Evolutionary conservation across 2,888 invertebrate genomes (phyloP), one percentile per base, ranked within the genome.

Genomic region (Philereme vetulata): DNA sequence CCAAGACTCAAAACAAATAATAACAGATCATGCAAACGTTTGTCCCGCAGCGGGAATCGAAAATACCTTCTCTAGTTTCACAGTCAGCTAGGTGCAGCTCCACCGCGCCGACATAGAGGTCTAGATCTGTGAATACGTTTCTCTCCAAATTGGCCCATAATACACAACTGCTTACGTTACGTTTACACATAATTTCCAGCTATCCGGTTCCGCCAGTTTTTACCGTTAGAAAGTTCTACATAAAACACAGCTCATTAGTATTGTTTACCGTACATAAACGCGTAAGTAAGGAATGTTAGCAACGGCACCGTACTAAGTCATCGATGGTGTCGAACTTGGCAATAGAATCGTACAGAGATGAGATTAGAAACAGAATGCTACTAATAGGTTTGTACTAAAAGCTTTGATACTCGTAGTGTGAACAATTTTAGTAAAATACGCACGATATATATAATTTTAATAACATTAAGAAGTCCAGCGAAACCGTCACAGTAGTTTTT

Each of bases 151-250:
- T 48, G 53, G 57, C 53, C 52, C 38, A 11, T 43, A 60, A 60
- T 46, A 46, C 52, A 62, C 65, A 63, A 59, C 60, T 60, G 51
- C 63, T 46, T 57, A 64, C 61, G 62, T 60, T 66, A 60, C 62
- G 45, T 62, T 56, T 60, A 66, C 66, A 60, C 65, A 64, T 67
- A 58, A 73, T 72, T 72, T 69, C 72, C 75, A 63, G 62, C 62
- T 67, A 62, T 74, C 71, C 74, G 71, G 74, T 79, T 80, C 78
- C 77, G 74, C 71, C 63, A 62, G 62, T 71, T 72, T 67, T 67
- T 74, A 68, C 69, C 63, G 76, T 75, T 77, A 77, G 80, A 80
- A 80, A 80, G 80, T 75, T 62, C 50, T n/a, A 65, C 62, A 58
- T 72, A 66, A 72, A 71, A 65, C 60, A 50, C 34, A 52, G 64